A percentile compares a stretch with the other conserved stretches of the same genome.
Evolutionary conservation across 37 sponge, comb jelly and placozoan species (phyloP).

Genomic region (Crambe crambe): DNA sequence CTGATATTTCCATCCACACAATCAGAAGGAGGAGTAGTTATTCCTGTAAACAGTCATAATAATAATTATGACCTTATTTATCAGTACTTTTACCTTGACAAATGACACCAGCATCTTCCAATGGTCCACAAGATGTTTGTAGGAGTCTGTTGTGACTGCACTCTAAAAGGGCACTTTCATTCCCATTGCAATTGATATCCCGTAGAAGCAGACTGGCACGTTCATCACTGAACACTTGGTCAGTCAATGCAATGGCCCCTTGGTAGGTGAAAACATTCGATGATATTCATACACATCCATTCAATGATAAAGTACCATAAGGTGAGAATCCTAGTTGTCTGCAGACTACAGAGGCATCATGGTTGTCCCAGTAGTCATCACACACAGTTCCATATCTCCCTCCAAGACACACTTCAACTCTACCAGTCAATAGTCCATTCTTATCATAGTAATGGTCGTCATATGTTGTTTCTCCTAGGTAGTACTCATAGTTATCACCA

Average conservation of each 20-base stretch:
- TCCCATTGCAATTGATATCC: conserved; percentile 33
- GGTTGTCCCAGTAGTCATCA: conserved; percentile 23
- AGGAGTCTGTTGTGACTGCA: neutral
- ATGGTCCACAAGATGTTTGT: neutral
- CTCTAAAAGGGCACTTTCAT: conserved; percentile 8
- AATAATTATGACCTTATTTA: neutral
- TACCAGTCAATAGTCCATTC: conserved; percentile 16
- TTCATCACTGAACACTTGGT: conserved; percentile 4
- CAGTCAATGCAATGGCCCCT: conserved; percentile 6
- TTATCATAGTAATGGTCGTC: conserved; percentile 5
- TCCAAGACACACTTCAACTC: conserved; percentile 43
- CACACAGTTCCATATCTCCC: conserved; percentile 48
- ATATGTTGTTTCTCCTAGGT: conserved; percentile 14
- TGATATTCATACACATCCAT: neutral
- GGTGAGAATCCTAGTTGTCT: conserved; percentile 43
- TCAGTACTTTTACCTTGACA: conserved; percentile 15
- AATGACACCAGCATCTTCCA: conserved; percentile 26
- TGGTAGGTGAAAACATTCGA: too few species aligned
- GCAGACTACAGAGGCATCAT: conserved; percentile 44
- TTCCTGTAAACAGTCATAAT: neutral
- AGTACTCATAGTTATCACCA: conserved; percentile 1
- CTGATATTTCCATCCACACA: neutral
- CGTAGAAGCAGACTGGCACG: neutral
- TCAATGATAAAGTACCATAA: conserved; percentile 17
- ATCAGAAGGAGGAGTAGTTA: neutral